Evolutionary conservation across 2,797 vertebrate species (phyloP).

Genomic region (Acrossocheilus fasciatus): DNA sequence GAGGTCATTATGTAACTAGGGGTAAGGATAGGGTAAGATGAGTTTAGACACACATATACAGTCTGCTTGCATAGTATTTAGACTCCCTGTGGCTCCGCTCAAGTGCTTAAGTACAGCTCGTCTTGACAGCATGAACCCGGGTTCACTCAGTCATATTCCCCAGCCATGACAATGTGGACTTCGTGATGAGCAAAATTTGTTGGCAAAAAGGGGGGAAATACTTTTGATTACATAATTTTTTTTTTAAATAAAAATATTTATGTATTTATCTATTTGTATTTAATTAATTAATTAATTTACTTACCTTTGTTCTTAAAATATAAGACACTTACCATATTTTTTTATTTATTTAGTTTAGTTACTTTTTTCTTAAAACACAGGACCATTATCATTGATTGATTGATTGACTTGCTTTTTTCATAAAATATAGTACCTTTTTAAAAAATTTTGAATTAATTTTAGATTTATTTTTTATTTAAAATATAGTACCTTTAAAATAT

Average conservation of each 20-base stretch:
- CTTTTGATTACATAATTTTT: neutral
- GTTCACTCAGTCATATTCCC: conserved; percentile 1
- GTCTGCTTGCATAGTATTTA: conserved; percentile 23
- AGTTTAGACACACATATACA: conserved; percentile 32
- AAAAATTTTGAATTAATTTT: neutral
- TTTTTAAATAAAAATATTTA: neutral
- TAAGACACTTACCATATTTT: neutral
- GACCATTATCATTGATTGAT: neutral
- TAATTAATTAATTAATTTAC: neutral
- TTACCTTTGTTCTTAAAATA: neutral
- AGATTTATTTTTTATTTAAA: neutral
- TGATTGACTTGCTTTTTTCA: neutral
- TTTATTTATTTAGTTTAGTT: neutral
- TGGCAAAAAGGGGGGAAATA: neutral
- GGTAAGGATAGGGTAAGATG: conserved; percentile 51
- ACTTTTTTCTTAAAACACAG: neutral
- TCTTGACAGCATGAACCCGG: conserved; percentile 21
- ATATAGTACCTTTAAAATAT: neutral
- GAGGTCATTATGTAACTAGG: conserved; percentile 76
- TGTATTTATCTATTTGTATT: neutral
- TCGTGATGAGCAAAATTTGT: neutral
- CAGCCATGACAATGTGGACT: neutral
- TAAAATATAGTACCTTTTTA: neutral
- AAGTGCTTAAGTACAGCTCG: conserved; percentile 37
- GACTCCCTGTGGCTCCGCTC: conserved; percentile 22